Percentiles rank a stretch among this genome's conserved stretches.
Evolutionary conservation across 2,888 invertebrate genomes (phyloP).

Genomic region (Steinernema carpocapsae): DNA sequence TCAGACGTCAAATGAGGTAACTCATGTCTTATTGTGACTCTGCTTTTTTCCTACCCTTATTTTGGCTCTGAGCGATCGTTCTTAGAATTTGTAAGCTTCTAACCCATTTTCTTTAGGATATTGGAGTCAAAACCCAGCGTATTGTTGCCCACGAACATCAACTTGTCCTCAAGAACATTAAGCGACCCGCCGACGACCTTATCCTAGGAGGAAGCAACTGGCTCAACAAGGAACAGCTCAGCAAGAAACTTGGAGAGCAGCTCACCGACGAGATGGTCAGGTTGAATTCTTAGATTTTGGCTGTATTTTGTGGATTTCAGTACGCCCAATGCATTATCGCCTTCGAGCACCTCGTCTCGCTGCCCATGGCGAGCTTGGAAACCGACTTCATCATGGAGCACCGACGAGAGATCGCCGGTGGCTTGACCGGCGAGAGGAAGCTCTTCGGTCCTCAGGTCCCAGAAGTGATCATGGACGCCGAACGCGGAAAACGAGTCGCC

Average conservation of each 20-base stretch:
- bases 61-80: too few relatives aligned
- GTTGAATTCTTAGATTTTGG: conserved; percentile 21
- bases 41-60: too few relatives aligned
- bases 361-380: conserved; percentile 56
- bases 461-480: conserved; percentile 52
- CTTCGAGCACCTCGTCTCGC: conserved; percentile 59
- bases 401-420: conserved; percentile 37
- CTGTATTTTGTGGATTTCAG: conserved; percentile 45
- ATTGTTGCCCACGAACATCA: conserved; percentile 55
- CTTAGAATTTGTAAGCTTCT: too few relatives aligned
- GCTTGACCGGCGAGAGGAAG: conserved; percentile 60
- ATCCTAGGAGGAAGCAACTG: conserved; percentile 70
- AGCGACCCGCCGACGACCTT: conserved; percentile 29
- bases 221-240: conserved; percentile 59
- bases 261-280: conserved; percentile 59
- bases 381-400: conserved; percentile 53
- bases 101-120: conserved; percentile 46
- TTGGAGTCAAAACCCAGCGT: conserved; percentile 56
- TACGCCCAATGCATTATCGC: conserved; percentile 63
- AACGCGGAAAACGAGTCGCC: conserved; percentile 52
- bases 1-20: too few relatives aligned
- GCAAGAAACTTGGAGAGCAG: conserved; percentile 58
- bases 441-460: conserved; percentile 59
- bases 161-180: conserved; percentile 39
- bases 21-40: too few relatives aligned